Conservation (phyloP, 2,113 vertebrate genomes). For the Scatophagus argus region DNA sequence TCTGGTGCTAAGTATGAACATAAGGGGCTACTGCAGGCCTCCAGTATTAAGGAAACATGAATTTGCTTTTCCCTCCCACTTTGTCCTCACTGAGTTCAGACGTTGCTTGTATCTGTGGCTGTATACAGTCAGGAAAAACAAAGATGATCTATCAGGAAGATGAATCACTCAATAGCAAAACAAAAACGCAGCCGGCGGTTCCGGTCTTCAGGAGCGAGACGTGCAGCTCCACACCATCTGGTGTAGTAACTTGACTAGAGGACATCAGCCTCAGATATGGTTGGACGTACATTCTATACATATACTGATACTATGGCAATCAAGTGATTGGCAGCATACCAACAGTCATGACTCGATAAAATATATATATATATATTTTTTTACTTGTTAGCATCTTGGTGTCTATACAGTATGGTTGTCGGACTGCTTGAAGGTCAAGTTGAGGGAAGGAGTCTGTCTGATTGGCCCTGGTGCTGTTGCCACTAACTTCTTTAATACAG, state of each 20-base stretch:
- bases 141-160: conserved; percentile 58
- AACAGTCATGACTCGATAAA: background rate
- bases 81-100: conserved; percentile 65
- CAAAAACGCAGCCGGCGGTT: conserved; percentile 1
- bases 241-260: background rate
- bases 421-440: background rate
- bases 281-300: background rate
- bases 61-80: conserved; percentile 50
- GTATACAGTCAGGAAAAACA: conserved; percentile 50
- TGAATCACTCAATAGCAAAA: conserved; percentile 54
- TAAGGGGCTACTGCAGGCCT: conserved; percentile 15
- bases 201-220: background rate
- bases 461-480: background rate
- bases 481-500: background rate
- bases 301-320: background rate
- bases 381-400: background rate
- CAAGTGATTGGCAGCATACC: background rate
- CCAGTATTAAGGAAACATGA: conserved; percentile 27
- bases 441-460: background rate
- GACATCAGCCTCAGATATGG: background rate
- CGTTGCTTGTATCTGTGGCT: conserved; percentile 50
- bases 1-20: conserved; percentile 8
- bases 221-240: background rate
- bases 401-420: background rate
- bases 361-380: background rate